Base-by-base conservation (phyloP, 2,888 invertebrate species). In the Deladenus siricidicola region DNA sequence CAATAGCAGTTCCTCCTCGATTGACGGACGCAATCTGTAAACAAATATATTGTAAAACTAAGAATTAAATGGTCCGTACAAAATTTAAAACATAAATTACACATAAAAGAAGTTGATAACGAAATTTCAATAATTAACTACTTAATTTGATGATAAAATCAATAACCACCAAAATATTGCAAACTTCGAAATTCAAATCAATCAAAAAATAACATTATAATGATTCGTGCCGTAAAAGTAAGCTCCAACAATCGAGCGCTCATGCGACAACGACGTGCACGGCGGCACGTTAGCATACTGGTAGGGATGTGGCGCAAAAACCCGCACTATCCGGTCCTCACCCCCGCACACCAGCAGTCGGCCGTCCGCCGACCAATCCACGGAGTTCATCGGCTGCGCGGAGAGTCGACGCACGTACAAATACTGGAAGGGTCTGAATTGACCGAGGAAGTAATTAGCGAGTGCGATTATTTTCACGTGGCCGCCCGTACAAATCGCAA, bases 331-430 rank as follows among this genome's bases (percentile, higher is more conserved):
- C 78, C 88, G 89, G 80, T 96, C 94, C 78, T 88, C 88, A 0
- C 93, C 8, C 89, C 64, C 63, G 39, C 56, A 52, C 29, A 43
- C 48, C 14, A 66, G 50, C 3, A 59, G 17, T 30, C 48, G 19
- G 0, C 94, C 93, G 81, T 96, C 93, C 23, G 84, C 83, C 0
- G 92, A 89, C 98, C 98, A 98, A 79, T 89, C 88, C 2, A 98
- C 78, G 77, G 87, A 89, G 0, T 88, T 88, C 0, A 89, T 87
- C 63, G 88, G 88, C 79, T 91, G 90, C 62, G 85, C 85, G 1
- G 90, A 85, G 50, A 88, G 88, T 73, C 87, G 56, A 42, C 64
- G 58, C n/a, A 45, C 42, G 42, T 54, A 48, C 24, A 57, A 39
- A 30, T 52, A 49, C n/a, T 49, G 48, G 30, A 67, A 60, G 19